A percentile compares a stretch with the other conserved stretches of the same genome.
These are phyloP conservation scores for Protaetia brevitarsis DNA, from an alignment of 1,140 invertebrate genomes.

Conservation along the genomic window DNA sequence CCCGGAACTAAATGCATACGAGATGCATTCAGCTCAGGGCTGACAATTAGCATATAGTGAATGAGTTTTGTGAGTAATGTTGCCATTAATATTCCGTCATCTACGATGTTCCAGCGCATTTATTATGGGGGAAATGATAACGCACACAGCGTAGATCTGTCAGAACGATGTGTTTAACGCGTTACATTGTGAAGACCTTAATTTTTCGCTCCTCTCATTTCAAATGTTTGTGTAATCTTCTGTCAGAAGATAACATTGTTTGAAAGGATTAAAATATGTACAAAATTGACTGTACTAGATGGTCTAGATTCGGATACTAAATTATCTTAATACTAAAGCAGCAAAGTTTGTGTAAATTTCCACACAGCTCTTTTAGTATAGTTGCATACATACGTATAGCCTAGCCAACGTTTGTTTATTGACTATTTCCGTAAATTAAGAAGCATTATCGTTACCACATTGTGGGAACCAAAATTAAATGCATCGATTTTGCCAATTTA, in stretches of 20 bases:
- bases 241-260: no score
- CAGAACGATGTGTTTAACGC: not conserved
- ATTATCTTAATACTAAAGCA: not conserved
- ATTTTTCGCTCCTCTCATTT: no score
- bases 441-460: no score
- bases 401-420: no score
- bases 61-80: conserved; percentile 19
- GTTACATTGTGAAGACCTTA: not conserved
- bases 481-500: no score
- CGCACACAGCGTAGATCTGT: not conserved
- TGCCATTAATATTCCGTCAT: conserved; percentile 19
- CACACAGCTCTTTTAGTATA: not conserved
- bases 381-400: not conserved
- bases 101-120: conserved; percentile 6
- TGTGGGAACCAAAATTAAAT: no score
- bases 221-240: no score
- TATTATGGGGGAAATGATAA: not conserved
- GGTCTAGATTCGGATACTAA: no score
- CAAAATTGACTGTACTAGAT: no score
- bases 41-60: conserved; percentile 22
- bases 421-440: no score
- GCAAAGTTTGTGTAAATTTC: not conserved
- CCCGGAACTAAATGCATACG: conserved; percentile 7
- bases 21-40: conserved; percentile 14
- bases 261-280: no score